Evolutionary conservation across 1,140 invertebrate species (phyloP).

Genomic region (Hypothenemus hampei): DNA sequence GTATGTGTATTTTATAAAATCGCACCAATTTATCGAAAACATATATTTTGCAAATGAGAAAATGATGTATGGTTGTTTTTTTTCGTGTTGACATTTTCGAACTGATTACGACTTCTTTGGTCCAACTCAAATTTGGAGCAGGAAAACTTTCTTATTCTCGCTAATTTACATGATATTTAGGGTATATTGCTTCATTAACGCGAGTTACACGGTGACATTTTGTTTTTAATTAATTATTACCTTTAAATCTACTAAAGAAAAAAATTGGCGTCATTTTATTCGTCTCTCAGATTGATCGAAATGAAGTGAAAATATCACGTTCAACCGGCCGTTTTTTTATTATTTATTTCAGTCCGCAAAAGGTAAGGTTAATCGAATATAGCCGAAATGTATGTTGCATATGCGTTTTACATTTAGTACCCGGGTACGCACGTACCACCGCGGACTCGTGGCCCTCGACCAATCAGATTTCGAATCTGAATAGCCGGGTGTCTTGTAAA

Average conservation of each 20-base stretch:
- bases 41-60: constrained; percentile 8
- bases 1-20: no score
- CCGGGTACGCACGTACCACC: constrained; percentile 18
- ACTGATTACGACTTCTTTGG: constrained; percentile 1
- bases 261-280: neutral
- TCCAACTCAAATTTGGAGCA: constrained; percentile 3
- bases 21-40: constrained; percentile 24
- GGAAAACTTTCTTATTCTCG: constrained; percentile 14
- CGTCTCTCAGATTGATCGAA: neutral
- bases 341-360: neutral
- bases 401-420: constrained; percentile 8
- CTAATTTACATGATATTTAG: constrained; percentile 11
- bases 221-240: neutral
- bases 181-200: constrained; percentile 2
- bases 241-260: no score
- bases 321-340: neutral
- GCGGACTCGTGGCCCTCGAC: constrained; percentile 26
- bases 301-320: neutral
- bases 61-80: constrained; percentile 23
- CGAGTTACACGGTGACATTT: neutral
- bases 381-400: constrained; percentile 19
- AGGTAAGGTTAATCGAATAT: constrained; percentile 9
- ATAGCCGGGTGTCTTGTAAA: constrained; percentile 27
- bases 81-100: constrained; percentile 12
- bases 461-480: constrained; percentile 15